Evolutionary conservation across 2,113 vertebrate genomes (phyloP), one percentile per base, ranked within the genome.

Genomic region (Rhinolophus ferrumequinum): DNA sequence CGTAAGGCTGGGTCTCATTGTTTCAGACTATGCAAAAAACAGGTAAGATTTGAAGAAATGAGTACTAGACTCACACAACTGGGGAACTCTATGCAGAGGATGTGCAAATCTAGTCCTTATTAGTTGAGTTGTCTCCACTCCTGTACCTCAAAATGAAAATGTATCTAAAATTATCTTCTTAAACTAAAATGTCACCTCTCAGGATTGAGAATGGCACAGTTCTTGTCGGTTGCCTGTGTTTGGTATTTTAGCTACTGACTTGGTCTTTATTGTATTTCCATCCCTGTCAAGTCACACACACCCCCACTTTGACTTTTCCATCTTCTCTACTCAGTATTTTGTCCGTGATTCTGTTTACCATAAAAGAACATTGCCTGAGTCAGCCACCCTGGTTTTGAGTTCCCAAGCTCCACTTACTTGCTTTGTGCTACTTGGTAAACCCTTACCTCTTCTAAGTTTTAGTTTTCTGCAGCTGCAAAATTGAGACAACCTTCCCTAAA

Each of bases 401-500:
- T 41, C 28, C 10, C 8, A n/a, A 50, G 19, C 10, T 76, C 24
- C 19, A 73, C 16, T 86, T 47, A 28, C 21, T 47, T 79, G 33
- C 47, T 85, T 86, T 89, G 66, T 70, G 67, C 22, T 86, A 47
- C 33, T 60, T 16, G 56, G 38, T 2, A 94, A 94, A 86, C 91
- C 14, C 47, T 72, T 73, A 62, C 47, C n/a, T 70, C 33, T 85
- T 76, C 4, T n/a, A 92, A 88, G 50, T 76, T 77, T 93, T 18
- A 92, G 62, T 90, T 92, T 50, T 92, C 8, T 83, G 18, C 1
- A 82, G 82, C 80, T 73, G 4, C 77, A 67, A 94, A 95, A 83
- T 0, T 50, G 38, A 35, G 24, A 69, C 58, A 66, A 60, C 3
- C 7, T 5, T 90, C 35, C 30, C 12, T 60, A 44, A 97, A 72